Conservation (phyloP, 2,797 vertebrate species). For the Bovichtus diacanthus region DNA sequence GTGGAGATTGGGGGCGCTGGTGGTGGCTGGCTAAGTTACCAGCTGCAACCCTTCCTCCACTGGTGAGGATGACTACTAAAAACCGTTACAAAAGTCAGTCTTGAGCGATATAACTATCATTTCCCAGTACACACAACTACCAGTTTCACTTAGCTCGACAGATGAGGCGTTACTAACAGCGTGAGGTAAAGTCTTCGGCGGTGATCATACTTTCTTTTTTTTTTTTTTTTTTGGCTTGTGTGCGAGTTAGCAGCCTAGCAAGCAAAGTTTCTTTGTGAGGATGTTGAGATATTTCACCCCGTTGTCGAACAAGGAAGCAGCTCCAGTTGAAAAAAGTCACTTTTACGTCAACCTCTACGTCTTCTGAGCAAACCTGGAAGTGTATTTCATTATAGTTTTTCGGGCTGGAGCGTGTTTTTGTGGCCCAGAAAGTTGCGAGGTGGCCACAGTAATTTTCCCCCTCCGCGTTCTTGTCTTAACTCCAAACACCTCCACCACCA, state of each 20-base stretch:
- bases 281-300: slow-evolving; percentile 71
- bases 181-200: slow-evolving; percentile 9
- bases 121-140: not conserved
- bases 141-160: slow-evolving; percentile 15
- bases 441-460: not conserved
- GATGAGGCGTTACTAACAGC: slow-evolving; percentile 5
- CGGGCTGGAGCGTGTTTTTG: slow-evolving; percentile 27
- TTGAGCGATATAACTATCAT: slow-evolving; percentile 21
- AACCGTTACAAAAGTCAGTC: slow-evolving; percentile 57
- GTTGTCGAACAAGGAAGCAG: slow-evolving; percentile 76
- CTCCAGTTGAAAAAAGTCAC: slow-evolving; percentile 58
- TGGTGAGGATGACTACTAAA: slow-evolving; percentile 56
- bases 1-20: slow-evolving; percentile 54
- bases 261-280: slow-evolving; percentile 85
- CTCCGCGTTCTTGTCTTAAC: slow-evolving; percentile 38
- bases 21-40: slow-evolving; percentile 47
- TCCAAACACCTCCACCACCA: slow-evolving; percentile 68
- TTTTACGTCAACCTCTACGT: slow-evolving; percentile 47
- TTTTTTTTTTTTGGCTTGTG: slow-evolving; percentile 54
- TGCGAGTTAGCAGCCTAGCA: slow-evolving; percentile 81
- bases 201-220: slow-evolving; percentile 47
- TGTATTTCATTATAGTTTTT: slow-evolving; percentile 48
- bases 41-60: slow-evolving; percentile 66
- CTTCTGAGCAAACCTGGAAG: slow-evolving; percentile 35
- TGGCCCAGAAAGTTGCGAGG: slow-evolving; percentile 44